Conservation (phyloP, 2,797 vertebrate species). For the Pseudomugil gertrudae region DNA sequence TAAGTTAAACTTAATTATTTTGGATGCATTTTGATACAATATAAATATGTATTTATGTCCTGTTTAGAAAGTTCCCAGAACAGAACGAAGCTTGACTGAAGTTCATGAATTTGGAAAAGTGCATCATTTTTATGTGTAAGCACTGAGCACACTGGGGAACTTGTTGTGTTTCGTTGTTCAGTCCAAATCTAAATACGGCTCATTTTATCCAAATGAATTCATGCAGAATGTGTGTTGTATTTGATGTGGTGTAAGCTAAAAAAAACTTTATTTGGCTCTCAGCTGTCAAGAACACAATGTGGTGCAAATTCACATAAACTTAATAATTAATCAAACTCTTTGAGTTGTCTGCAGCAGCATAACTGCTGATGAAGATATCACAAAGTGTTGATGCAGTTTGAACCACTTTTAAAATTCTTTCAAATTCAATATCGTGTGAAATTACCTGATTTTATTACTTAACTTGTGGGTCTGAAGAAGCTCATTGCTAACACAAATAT, state of each 20-base stretch:
- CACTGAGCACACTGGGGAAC: slow-evolving; percentile 17
- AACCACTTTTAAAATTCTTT: not conserved
- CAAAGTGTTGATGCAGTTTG: not conserved
- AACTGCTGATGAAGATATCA: not conserved
- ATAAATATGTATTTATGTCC: not conserved
- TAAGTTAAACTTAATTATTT: not conserved
- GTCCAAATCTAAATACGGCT: slow-evolving; percentile 42
- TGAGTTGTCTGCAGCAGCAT: not conserved
- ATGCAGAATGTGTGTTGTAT: slow-evolving; percentile 3
- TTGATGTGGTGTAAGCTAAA: not conserved
- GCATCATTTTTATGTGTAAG: slow-evolving; percentile 12
- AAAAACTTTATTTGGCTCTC: not conserved
- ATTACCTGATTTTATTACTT: too few relatives aligned
- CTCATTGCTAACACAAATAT: slow-evolving; percentile 5
- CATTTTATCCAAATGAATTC: slow-evolving; percentile 25
- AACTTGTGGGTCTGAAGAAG: not conserved
- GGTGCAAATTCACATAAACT: not conserved
- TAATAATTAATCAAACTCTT: not conserved
- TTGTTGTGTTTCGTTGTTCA: slow-evolving; percentile 21
- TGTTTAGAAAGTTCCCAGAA: not conserved
- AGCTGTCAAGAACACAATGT: not conserved
- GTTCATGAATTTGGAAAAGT: slow-evolving; percentile 26
- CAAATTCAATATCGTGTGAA: too few relatives aligned
- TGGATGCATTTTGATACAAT: not conserved
- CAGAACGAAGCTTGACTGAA: not conserved